Evolutionary conservation across 2,113 vertebrate genomes (phyloP), one percentile per base, ranked within the genome.

Genomic region (Sprattus sprattus): DNA sequence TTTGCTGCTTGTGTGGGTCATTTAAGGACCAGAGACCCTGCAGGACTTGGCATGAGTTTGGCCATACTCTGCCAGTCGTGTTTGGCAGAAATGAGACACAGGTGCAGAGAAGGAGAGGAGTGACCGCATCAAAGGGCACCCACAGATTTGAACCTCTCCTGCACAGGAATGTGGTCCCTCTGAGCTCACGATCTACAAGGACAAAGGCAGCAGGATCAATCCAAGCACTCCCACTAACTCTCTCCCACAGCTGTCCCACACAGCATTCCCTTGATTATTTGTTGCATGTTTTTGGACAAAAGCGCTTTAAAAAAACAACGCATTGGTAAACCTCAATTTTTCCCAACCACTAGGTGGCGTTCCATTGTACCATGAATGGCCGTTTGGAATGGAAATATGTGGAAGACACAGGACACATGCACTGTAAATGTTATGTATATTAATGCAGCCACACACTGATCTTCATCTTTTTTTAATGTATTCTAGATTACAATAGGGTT

Each of bases 111-210:
- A 78, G 28, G 28, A 39, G 28, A 78, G 71, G 71, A 39, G 71
- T 15, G 13, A 39, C 13, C 11, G 28, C 28, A 39, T 39, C 25
- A 78, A 78, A 39, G 71, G 71, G 25, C 71, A 78, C 28, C 71
- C 71, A 78, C 71, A 78, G 32, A 78, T 39, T 18, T 39, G 71
- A 39, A 32, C 28, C 71, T 39, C 32, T 32, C 16, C 71, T 78
- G 71, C 71, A 78, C 13, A 78, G 71, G 71, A 78, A 39, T 78
- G 71, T 78, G 71, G 28, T 78, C 71, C 71, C 28, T 39, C 28
- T 78, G 71, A 78, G 13, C 25, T 78, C 71, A 39, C 64, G 9
- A 78, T 78, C 71, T 32, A 32, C 71, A 78, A 78, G 71, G 71
- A 71, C n/a, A 32, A 25, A 71, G 64, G 25, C 64, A 71, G 28